A percentile compares a stretch with the other conserved stretches of the same genome.
These are phyloP conservation scores for Pterocles burchelli DNA, from an alignment of 2,113 vertebrate species.

Conservation along the genomic window DNA sequence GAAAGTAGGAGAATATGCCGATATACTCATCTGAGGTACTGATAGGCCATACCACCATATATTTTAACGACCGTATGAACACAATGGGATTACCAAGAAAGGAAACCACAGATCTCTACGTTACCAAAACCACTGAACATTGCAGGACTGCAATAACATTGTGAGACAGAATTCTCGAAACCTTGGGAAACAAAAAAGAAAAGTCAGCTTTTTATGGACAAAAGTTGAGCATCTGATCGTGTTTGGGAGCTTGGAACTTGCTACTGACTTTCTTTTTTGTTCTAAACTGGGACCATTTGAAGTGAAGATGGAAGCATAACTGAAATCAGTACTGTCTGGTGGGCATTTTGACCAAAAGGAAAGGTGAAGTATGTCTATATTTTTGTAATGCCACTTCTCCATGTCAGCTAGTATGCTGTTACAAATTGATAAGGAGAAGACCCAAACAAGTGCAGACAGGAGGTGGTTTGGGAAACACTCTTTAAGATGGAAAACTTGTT, in stretches of 20 bases:
- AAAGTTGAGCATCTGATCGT: fast-evolving
- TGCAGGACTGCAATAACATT: not conserved
- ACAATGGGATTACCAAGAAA: not conserved
- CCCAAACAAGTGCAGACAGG: not conserved
- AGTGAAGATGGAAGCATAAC: not conserved
- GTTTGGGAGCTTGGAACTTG: not conserved
- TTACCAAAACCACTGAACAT: not conserved
- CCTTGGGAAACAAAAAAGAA: not conserved
- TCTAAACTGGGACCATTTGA: not conserved
- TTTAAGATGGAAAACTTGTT: not conserved
- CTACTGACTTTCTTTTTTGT: not conserved
- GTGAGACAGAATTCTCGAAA: not conserved
- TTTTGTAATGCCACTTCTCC: not conserved
- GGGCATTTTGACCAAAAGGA: not conserved
- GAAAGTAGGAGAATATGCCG: not conserved
- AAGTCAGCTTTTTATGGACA: not conserved
- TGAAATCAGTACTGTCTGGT: not conserved
- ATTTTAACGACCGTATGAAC: not conserved
- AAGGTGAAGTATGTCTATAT: not conserved
- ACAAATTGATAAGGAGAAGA: not conserved
- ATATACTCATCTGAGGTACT: not conserved
- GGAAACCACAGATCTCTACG: not conserved
- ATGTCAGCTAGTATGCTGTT: fast-evolving
- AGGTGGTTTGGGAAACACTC: not conserved
- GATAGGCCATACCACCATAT: not conserved